A percentile compares a stretch with the other conserved stretches of the same genome.
phyloP scores from a whole-genome alignment of 2,888 invertebrate species.

The Noctua comes region DNA sequence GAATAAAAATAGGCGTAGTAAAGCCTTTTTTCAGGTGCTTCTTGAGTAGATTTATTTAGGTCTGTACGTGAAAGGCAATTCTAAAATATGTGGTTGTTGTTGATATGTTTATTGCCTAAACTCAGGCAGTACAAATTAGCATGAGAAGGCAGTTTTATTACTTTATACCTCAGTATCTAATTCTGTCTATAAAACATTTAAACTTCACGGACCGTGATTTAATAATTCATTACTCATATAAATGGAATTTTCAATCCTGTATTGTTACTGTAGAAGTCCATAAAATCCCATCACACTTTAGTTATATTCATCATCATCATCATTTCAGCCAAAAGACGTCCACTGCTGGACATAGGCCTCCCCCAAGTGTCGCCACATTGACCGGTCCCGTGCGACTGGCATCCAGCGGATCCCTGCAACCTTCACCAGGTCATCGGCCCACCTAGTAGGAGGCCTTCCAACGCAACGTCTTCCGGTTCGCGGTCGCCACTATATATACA shows the following conservation, averaged over 20 bases:
- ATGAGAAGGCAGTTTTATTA: background rate
- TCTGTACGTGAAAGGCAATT: background rate
- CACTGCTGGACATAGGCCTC: no score
- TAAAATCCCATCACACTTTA: background rate
- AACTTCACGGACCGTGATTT: no score
- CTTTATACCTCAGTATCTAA: background rate
- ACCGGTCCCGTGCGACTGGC: no score
- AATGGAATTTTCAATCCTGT: background rate
- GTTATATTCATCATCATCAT: no score
- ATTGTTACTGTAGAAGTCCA: background rate
- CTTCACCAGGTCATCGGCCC: no score
- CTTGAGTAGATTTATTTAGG: slow-evolving; percentile 47
- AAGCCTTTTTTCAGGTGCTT: slow-evolving; percentile 48
- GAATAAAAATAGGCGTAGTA: slow-evolving; percentile 43
- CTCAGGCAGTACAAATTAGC: background rate
- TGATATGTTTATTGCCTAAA: background rate
- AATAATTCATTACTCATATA: background rate
- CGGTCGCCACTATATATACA: no score
- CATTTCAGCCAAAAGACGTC: no score
- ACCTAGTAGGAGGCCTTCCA: no score
- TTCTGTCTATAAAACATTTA: background rate
- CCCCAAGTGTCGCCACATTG: no score
- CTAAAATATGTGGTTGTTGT: background rate
- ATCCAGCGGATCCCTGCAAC: no score
- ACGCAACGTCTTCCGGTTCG: no score